Conservation (phyloP, 2,113 vertebrate genomes). For the Nanorana parkeri region DNA sequence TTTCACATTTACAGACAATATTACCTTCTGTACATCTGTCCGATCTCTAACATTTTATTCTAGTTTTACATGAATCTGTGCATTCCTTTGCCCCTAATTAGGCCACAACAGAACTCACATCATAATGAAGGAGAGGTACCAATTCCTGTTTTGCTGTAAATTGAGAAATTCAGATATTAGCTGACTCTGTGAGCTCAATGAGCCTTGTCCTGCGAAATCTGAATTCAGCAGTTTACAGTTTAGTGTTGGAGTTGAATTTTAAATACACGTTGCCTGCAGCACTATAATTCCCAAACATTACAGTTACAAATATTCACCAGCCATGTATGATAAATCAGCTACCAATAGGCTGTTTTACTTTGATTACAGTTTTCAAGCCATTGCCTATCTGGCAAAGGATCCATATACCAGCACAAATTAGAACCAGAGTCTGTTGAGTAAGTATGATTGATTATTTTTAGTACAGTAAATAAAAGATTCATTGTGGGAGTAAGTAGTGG, state of each 20-base stretch:
- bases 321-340: background rate
- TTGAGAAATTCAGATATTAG: constrained; percentile 10
- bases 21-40: too few relatives aligned
- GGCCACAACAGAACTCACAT: constrained; percentile 13
- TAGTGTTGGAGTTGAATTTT: constrained; percentile 18
- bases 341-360: background rate
- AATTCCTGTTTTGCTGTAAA: background rate
- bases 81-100: background rate
- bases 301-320: background rate
- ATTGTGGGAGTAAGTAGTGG: too few relatives aligned
- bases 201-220: constrained; percentile 17
- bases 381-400: background rate
- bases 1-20: too few relatives aligned
- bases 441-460: too few relatives aligned
- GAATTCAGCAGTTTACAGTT: constrained; percentile 42
- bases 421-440: too few relatives aligned
- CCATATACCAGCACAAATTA: too few relatives aligned
- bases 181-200: constrained; percentile 32
- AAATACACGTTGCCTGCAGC: constrained; percentile 18
- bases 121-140: background rate
- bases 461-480: too few relatives aligned
- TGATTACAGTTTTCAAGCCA: background rate
- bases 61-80: too few relatives aligned
- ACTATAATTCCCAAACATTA: background rate
- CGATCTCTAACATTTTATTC: too few relatives aligned